phyloP scores from a whole-genome alignment of 1,140 invertebrate genomes.

The Colletes gigas region DNA sequence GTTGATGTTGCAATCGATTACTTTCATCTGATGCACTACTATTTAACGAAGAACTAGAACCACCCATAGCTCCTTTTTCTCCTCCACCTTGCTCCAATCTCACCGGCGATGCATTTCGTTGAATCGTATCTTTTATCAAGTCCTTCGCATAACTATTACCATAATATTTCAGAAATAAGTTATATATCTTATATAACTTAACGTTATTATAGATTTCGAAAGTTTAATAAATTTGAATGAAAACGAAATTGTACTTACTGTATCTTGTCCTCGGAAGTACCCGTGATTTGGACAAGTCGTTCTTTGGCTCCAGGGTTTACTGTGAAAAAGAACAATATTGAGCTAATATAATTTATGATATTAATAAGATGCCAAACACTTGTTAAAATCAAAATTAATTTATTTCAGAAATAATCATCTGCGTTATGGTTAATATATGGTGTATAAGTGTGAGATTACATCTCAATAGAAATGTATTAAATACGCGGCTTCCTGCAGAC shows the following conservation, averaged over 20 bases:
- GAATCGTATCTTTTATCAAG: constrained; percentile 95
- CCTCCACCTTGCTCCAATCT: constrained; percentile 84
- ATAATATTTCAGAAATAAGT: constrained; percentile 13
- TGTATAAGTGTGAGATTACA: constrained; percentile 18
- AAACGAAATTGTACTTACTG: constrained; percentile 83
- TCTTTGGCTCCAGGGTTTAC: constrained; percentile 95
- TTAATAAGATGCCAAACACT: background rate
- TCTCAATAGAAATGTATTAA: constrained; percentile 28
- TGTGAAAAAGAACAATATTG: constrained; percentile 80
- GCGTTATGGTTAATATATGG: constrained; percentile 37
- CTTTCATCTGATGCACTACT: constrained; percentile 89
- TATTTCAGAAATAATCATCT: constrained; percentile 23
- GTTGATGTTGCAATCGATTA: constrained; percentile 77
- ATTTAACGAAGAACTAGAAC: constrained; percentile 85
- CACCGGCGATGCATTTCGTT: constrained; percentile 94
- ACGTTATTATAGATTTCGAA: too few relatives aligned
- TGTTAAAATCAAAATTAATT: constrained; percentile 10
- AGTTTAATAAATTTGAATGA: constrained; percentile 10
- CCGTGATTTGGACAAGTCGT: constrained; percentile 95
- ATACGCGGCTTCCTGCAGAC: constrained; percentile 13
- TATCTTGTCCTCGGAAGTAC: constrained; percentile 94
- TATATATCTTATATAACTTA: background rate
- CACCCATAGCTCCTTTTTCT: constrained; percentile 84
- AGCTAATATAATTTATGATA: background rate
- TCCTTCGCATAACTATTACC: constrained; percentile 90